A percentile compares a stretch with the other conserved stretches of the same genome.
Evolutionary conservation across 2,113 vertebrate species (phyloP).

Genomic region (Antechinus stuartii): DNA sequence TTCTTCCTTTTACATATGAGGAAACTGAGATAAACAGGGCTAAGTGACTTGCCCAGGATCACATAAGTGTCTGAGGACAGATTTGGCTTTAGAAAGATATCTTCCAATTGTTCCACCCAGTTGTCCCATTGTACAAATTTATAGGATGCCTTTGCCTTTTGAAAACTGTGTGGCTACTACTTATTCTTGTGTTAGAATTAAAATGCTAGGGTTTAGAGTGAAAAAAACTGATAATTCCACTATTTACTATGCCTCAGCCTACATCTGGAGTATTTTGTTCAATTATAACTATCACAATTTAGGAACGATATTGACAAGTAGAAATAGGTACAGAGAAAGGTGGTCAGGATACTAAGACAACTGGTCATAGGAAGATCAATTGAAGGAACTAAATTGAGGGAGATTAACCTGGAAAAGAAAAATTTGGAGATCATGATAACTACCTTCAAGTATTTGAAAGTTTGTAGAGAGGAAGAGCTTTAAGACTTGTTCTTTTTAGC

Average conservation of each 20-base stretch:
- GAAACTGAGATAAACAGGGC: no score
- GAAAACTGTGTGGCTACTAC: neutral
- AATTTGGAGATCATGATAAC: neutral
- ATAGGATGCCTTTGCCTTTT: neutral
- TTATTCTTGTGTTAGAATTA: neutral
- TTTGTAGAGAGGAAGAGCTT: neutral
- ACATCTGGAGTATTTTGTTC: neutral
- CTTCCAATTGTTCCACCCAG: neutral
- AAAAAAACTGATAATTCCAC: neutral
- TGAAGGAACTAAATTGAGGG: neutral
- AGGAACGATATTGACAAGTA: neutral
- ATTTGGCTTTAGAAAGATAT: neutral
- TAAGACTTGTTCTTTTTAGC: neutral
- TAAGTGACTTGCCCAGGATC: no score
- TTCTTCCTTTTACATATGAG: no score
- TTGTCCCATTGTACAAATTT: neutral
- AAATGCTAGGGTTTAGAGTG: neutral
- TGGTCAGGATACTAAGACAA: neutral
- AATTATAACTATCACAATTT: neutral
- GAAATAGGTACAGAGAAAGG: neutral
- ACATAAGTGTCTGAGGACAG: neutral
- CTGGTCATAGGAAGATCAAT: neutral
- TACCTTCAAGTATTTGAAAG: neutral
- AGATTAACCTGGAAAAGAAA: neutral
- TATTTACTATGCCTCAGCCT: neutral